phyloP scores from a whole-genome alignment of 2,113 vertebrate species.

The Dryoscopus gambensis region DNA sequence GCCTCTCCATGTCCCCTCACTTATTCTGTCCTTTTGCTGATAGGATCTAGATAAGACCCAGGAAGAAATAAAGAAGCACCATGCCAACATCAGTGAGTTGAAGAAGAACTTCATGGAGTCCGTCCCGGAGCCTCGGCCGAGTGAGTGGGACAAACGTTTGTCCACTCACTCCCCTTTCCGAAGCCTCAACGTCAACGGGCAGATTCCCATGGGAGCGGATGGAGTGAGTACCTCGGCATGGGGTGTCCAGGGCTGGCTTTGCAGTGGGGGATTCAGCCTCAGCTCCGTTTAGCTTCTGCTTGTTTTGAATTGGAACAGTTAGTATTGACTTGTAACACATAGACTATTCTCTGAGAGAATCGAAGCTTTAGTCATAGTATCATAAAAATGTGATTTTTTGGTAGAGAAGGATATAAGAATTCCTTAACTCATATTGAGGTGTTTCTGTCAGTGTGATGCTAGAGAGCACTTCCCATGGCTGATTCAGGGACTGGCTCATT shows the following conservation, averaged over 20 bases:
- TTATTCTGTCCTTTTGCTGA: constrained; percentile 29
- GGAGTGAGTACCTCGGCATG: constrained; percentile 78
- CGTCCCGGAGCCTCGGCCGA: constrained; percentile 86
- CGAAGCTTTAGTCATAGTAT: fast-evolving
- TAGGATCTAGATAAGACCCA: constrained; percentile 96
- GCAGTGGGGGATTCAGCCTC: background rate
- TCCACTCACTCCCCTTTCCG: constrained; percentile 94
- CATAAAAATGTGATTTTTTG: background rate
- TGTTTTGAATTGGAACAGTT: fast-evolving
- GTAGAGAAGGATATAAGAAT: background rate
- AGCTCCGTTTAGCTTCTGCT: background rate
- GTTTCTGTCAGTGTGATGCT: background rate
- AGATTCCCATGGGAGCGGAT: constrained; percentile 82
- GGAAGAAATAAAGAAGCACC: constrained; percentile 93
- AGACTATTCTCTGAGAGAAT: background rate
- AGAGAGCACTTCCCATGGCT: background rate
- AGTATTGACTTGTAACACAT: fast-evolving
- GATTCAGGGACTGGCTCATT: background rate
- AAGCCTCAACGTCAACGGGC: constrained; percentile 87
- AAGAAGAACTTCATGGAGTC: constrained; percentile 99
- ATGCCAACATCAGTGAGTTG: constrained; percentile 94
- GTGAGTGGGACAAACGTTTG: constrained; percentile 97
- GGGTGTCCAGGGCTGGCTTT: background rate
- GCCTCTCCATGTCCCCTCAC: background rate
- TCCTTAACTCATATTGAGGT: background rate